Base-by-base conservation (phyloP, 2,888 invertebrate genomes). In the Mystacides longicornis region DNA sequence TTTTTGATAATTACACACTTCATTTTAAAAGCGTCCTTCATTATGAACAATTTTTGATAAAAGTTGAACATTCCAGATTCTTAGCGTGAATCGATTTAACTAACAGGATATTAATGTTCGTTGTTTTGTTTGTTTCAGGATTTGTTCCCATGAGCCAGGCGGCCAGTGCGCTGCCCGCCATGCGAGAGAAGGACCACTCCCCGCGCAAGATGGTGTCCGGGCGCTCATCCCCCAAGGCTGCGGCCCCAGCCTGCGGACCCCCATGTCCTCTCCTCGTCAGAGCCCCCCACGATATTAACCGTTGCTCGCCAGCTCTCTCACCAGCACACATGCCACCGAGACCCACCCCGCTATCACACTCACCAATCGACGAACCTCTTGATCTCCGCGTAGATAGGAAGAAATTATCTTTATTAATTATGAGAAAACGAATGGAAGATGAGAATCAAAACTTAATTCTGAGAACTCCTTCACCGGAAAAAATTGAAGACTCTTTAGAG, bases 171-270 rank as follows among this genome's bases (percentile, higher is more conserved):
- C 80, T 74, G 73, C 77, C 81, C 80, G 87, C 80, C 71, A 87
- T 87, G 86, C 83, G 92, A 80, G 92, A 92, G 80, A 92, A 93
- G 79, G 90, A 92, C 81, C 87, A 90, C 72, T 89, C 89, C 71
- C 92, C 91, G 71, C 83, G 90, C 75, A 91, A 91, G 80, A 89
- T 90, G 86, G 79, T 86, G 70, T 79, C 68, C 75, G 61, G 61
- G 57, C 61, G 61, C 33, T 59, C 59, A 42, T 61, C 61, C 45
- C 61, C 71, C 42, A 66, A 57, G 43, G 59, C 59, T 45, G 61
- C 55, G 18, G 57, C 61, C 72, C 60, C 64, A 64, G 51, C 67
- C 63, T 27, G 66, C 47, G 51, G 33, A 75, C 77, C 69, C 63
- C 73, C 70, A 1, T 57, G 57, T 42, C 57, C 70, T 23, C 67